Evolutionary conservation across 53 echinoderm and acorn worm genomes (phyloP).

Genomic region (Patiria pectinifera): DNA sequence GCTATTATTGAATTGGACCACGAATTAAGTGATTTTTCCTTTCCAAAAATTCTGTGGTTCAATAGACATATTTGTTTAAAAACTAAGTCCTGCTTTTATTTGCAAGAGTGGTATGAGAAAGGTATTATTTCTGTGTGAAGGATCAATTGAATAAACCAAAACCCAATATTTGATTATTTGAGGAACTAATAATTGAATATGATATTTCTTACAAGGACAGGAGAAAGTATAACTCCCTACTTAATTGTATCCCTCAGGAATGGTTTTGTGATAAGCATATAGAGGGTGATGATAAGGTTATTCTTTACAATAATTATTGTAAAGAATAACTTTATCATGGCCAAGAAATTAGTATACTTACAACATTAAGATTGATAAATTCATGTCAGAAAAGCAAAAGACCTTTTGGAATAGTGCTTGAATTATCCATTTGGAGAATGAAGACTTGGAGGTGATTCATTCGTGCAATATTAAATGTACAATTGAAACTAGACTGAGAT

Average conservation of each 20-base stretch:
- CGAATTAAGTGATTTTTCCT: background rate
- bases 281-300: too few relatives aligned
- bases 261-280: background rate
- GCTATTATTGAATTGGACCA: slow-evolving; percentile 17
- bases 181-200: background rate
- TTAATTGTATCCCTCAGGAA: too few relatives aligned
- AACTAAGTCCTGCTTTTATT: background rate
- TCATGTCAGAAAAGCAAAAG: too few relatives aligned
- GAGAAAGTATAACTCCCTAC: background rate
- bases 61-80: slow-evolving; percentile 26
- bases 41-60: slow-evolving; percentile 9
- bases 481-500: slow-evolving; percentile 11
- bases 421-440: background rate
- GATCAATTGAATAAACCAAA: too few relatives aligned
- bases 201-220: slow-evolving; percentile 15
- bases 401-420: too few relatives aligned
- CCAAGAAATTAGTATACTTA: too few relatives aligned
- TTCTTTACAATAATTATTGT: too few relatives aligned
- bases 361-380: too few relatives aligned
- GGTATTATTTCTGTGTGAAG: too few relatives aligned
- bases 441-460: slow-evolving; percentile 1
- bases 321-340: too few relatives aligned
- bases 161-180: too few relatives aligned
- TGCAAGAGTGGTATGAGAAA: too few relatives aligned
- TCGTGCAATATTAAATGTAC: background rate